phyloP scores from a whole-genome alignment of 2,888 invertebrate species.

The Xestia rhomboidea region DNA sequence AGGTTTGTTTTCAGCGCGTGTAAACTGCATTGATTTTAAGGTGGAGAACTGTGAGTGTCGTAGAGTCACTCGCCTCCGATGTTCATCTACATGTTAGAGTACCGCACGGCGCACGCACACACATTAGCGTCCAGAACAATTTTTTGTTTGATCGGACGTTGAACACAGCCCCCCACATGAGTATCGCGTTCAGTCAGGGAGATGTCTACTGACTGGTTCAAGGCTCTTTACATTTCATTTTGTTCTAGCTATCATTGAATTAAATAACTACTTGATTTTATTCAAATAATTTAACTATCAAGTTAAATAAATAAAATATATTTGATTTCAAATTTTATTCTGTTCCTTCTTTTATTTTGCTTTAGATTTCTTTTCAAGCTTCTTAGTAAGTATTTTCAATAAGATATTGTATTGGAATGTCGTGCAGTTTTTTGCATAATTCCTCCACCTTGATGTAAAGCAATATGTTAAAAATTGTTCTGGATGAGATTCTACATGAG shows the following conservation, averaged over 20 bases:
- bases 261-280: slow-evolving; percentile 5
- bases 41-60: slow-evolving; percentile 91
- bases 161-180: slow-evolving; percentile 11
- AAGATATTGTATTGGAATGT: slow-evolving; percentile 39
- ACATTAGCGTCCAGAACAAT: slow-evolving; percentile 76
- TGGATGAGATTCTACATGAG: slow-evolving; percentile 83
- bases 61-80: slow-evolving; percentile 87
- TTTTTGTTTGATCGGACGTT: slow-evolving; percentile 64
- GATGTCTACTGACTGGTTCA: slow-evolving; percentile 1
- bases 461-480: slow-evolving; percentile 84
- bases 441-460: slow-evolving; percentile 74
- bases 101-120: slow-evolving; percentile 87
- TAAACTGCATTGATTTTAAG: slow-evolving; percentile 91
- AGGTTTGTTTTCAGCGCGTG: slow-evolving; percentile 91
- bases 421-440: slow-evolving; percentile 72
- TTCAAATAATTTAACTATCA: slow-evolving; percentile 19
- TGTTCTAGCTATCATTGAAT: slow-evolving; percentile 12
- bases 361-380: slow-evolving; percentile 25
- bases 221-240: slow-evolving; percentile 13
- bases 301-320: slow-evolving; percentile 20
- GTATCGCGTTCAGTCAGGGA: not conserved
- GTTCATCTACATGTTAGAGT: slow-evolving; percentile 88
- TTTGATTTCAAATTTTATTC: not conserved
- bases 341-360: not conserved
- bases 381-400: slow-evolving; percentile 29